These are phyloP conservation scores for Ameiurus melas DNA, from an alignment of 2,113 vertebrate species.

Conservation along the genomic window DNA sequence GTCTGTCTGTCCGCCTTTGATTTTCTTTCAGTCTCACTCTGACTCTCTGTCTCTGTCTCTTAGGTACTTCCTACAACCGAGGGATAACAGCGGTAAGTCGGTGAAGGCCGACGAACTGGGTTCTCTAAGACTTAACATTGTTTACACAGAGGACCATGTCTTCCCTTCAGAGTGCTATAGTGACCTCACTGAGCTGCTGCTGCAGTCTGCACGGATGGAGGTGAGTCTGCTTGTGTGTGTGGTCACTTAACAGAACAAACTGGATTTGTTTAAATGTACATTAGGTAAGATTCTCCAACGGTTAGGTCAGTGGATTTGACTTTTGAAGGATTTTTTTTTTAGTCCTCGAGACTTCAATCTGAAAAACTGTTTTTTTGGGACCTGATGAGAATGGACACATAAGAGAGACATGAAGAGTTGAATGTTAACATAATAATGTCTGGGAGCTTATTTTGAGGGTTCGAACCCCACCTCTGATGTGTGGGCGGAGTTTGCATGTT, in stretches of 20 bases:
- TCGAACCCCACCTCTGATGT: too few relatives aligned
- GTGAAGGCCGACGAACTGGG: constrained; percentile 93
- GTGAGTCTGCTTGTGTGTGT: constrained; percentile 60
- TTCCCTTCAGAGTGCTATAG: constrained; percentile 91
- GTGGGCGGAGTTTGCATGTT: too few relatives aligned
- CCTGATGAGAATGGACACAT: too few relatives aligned
- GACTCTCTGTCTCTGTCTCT: neutral
- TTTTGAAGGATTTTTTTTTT: too few relatives aligned
- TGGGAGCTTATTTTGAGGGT: too few relatives aligned
- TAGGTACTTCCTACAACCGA: constrained; percentile 97
- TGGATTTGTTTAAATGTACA: neutral
- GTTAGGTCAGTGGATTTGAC: neutral
- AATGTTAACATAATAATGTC: neutral
- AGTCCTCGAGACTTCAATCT: too few relatives aligned
- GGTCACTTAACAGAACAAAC: neutral
- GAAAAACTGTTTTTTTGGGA: too few relatives aligned
- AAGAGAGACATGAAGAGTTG: too few relatives aligned
- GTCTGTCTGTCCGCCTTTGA: neutral
- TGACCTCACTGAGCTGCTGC: constrained; percentile 85
- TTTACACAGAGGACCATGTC: constrained; percentile 98
- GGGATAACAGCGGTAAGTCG: constrained; percentile 89
- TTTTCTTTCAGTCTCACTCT: neutral
- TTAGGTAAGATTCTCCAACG: neutral
- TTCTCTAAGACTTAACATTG: constrained; percentile 91
- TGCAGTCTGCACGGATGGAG: constrained; percentile 87